Conservation (phyloP, 2,797 vertebrate genomes). For the Echeneis naucrates region DNA sequence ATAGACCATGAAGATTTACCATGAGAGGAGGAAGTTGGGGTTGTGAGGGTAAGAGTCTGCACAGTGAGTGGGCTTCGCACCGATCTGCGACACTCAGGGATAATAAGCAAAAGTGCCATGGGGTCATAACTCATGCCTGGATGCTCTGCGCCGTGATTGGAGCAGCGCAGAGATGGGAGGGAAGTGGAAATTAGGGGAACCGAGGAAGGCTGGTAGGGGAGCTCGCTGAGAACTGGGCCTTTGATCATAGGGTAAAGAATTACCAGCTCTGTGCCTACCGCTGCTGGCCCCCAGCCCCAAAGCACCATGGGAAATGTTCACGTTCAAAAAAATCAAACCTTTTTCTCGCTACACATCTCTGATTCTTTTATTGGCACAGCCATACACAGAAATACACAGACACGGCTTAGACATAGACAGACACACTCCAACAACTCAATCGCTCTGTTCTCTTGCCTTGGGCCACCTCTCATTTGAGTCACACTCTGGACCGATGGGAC, state of each 20-base stretch:
- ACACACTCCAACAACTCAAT: slow-evolving; percentile 48
- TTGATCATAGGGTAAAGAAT: slow-evolving; percentile 82
- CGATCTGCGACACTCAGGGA: slow-evolving; percentile 57
- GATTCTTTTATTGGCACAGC: slow-evolving; percentile 42
- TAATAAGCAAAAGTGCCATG: slow-evolving; percentile 68
- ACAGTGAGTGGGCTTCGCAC: slow-evolving; percentile 34
- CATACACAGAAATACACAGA: slow-evolving; percentile 16
- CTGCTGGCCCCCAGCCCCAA: slow-evolving; percentile 57
- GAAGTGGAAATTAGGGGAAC: slow-evolving; percentile 41
- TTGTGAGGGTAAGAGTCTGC: slow-evolving; percentile 45
- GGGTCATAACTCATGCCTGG: slow-evolving; percentile 65
- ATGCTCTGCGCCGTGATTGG: slow-evolving; percentile 56
- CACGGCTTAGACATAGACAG: slow-evolving; percentile 12
- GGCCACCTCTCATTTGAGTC: slow-evolving; percentile 58
- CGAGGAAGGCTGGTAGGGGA: slow-evolving; percentile 41
- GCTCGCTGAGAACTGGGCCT: slow-evolving; percentile 56
- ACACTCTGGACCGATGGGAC: slow-evolving; percentile 23
- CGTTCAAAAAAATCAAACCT: slow-evolving; percentile 56
- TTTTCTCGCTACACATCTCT: slow-evolving; percentile 31
- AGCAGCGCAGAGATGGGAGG: slow-evolving; percentile 35
- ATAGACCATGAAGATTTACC: slow-evolving; percentile 35
- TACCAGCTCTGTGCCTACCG: slow-evolving; percentile 74
- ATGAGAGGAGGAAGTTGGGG: slow-evolving; percentile 33
- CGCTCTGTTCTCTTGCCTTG: slow-evolving; percentile 47
- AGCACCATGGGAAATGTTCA: slow-evolving; percentile 65